Evolutionary conservation across 2,888 invertebrate genomes (phyloP), one percentile per base, ranked within the genome.

Genomic region (Heterodera filipjevi): DNA sequence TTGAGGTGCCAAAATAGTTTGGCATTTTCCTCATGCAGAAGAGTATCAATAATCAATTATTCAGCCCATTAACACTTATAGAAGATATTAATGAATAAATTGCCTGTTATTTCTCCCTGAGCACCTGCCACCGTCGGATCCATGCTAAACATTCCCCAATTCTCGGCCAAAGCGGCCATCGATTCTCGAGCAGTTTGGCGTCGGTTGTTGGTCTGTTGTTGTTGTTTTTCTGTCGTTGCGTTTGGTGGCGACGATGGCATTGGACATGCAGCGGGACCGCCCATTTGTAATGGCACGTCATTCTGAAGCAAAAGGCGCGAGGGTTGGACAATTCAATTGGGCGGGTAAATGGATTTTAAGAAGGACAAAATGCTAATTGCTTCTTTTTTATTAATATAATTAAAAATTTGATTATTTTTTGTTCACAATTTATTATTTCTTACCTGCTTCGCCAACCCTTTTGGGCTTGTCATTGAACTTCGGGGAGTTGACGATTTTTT

Each of bases 131-230:
- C 71, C n/a, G 72, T 46, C 19, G 75, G 66, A 49, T 82, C 83
- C 76, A 83, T 75, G 30, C 81, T 77, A 27, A 84, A 73, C 79
- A 84, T 33, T 27, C 66, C 46, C 75, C 75, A 75, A 64, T 53
- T 79, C 59, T 85, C 84, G 49, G 84, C 84, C 64, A 84, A 71
- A 33, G 83, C 77, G n/a, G 84, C 84, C 22, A 85, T 77, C 10
- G 81, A 82, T 66, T 84, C 84, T 16, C 84, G 73, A 27, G 84
- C 83, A 30, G 78, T 75, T 59, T 83, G 82, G 30, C 83, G 53
- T 35, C 82, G 71, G 33, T 46, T 73, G 22, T 27, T 59, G 5
- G 59, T 10, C 22, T n/a, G 59, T n/a, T 59, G 59, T 22, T 53
- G 53, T 59, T 59, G 59, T 22, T 59, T 59, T 8, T 59, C 59